phyloP scores from a whole-genome alignment of 2,888 invertebrate species.

The Keiferia lycopersicella region DNA sequence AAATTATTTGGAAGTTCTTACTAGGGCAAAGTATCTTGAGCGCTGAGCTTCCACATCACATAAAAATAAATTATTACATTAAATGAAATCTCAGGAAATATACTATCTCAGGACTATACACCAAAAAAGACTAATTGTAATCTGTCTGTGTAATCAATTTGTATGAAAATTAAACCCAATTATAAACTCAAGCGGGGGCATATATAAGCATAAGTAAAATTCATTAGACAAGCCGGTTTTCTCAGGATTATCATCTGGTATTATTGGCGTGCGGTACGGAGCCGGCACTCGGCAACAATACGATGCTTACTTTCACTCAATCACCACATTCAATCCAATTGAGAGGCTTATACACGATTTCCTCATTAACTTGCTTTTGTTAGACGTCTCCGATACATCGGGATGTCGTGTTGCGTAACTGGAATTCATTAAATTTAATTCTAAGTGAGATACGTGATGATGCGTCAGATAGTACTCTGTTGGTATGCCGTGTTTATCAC shows the following conservation, averaged over 20 bases:
- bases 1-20: no score
- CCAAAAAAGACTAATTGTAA: no score
- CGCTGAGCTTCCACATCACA: no score
- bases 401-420: neutral
- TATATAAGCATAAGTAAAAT: constrained; percentile 11
- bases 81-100: no score
- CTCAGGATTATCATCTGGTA: constrained; percentile 1
- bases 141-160: neutral
- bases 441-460: neutral
- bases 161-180: neutral
- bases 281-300: constrained; percentile 34
- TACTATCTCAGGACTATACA: no score
- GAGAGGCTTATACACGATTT: constrained; percentile 63
- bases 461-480: neutral
- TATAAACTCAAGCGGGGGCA: constrained; percentile 1
- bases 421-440: constrained; percentile 4
- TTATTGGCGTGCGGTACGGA: constrained; percentile 17
- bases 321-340: constrained; percentile 57
- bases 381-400: constrained; percentile 41
- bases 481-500: neutral
- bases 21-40: no score
- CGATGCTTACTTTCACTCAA: constrained; percentile 67
- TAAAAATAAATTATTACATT: no score
- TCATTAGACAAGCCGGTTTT: constrained; percentile 12
- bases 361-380: constrained; percentile 76